Evolutionary conservation across 2,113 vertebrate species (phyloP), one percentile per base, ranked within the genome.

Genomic region (Athene noctua): DNA sequence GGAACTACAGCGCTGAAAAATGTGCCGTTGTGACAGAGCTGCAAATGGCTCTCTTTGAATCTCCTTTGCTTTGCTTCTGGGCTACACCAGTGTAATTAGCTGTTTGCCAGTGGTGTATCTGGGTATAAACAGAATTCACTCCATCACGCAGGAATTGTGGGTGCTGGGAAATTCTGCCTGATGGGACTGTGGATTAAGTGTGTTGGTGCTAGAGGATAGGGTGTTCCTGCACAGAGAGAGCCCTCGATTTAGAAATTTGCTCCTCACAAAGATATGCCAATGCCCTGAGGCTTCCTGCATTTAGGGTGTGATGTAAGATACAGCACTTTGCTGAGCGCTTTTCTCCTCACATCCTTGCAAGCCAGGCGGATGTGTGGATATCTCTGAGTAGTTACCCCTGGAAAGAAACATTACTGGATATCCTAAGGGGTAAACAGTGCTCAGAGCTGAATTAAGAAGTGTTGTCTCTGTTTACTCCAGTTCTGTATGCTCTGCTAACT

Each of bases 311-410:
- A 94, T 91, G 93, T 75, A 90, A 94, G 72, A 93, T 75, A 62
- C 38, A 52, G 40, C 72, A 79, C 91, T 90, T 93, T 86, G 55
- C 90, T 83, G 92, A 75, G 89, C 66, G 68, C 94, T 95, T 90
- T 92, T 86, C 93, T 94, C 67, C 88, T 93, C 90, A 92, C 86
- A 85, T 87, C 95, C 88, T 92, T 87, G 78, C 82, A 68, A 95
- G 55, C 72, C 67, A 59, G 66, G 90, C 86, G 91, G 92, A 88
- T 93, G 79, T 72, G 71, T 93, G 90, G 85, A 55, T 95, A 92
- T 94, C 91, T 96, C 81, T 74, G 67, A 34, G 92, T n/a, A 94
- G 90, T 81, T 91, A 52, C 67, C 89, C 74, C 88, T 96, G 88
- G 81, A 90, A 89, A 84, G 89, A 96, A 95, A 86, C 65, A 68